phyloP scores from a whole-genome alignment of 2,113 vertebrate species.

The Triplophysa tibetana region DNA sequence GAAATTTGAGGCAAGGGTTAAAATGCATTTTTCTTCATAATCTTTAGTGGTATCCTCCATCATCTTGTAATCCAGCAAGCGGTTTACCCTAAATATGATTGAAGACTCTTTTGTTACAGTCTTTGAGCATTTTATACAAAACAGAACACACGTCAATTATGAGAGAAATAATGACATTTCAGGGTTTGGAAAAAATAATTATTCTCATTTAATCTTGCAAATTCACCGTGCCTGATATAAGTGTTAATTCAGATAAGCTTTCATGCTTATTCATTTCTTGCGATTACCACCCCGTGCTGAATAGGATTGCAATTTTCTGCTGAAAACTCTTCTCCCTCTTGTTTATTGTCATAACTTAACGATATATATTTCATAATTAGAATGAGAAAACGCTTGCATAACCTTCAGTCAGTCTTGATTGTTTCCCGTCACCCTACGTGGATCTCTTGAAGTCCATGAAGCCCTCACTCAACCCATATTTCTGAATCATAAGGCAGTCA shows the following conservation, averaged over 20 bases:
- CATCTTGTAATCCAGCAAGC: no score
- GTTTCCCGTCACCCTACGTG: constrained; percentile 63
- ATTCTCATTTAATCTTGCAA: neutral
- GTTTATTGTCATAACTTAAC: constrained; percentile 59
- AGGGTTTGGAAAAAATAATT: no score
- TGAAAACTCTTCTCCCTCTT: constrained; percentile 60
- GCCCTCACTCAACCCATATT: constrained; percentile 54
- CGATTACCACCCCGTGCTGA: constrained; percentile 54
- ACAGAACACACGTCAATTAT: no score
- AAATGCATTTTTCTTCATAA: no score
- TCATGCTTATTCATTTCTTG: constrained; percentile 27
- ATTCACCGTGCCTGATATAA: neutral
- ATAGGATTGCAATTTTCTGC: constrained; percentile 59
- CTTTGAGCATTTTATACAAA: no score
- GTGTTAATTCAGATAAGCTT: constrained; percentile 27
- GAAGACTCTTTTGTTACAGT: no score
- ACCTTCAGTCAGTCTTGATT: constrained; percentile 61
- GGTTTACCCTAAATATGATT: no score
- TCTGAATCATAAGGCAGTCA: constrained; percentile 58
- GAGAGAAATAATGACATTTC: no score
- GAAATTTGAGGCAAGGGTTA: no score
- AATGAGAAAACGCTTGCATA: constrained; percentile 68
- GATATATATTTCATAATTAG: constrained; percentile 66
- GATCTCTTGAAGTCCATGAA: constrained; percentile 64
- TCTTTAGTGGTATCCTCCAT: no score